These are phyloP conservation scores for Ridgeia piscesae DNA, from an alignment of 1,140 invertebrate species.

Conservation along the genomic window DNA sequence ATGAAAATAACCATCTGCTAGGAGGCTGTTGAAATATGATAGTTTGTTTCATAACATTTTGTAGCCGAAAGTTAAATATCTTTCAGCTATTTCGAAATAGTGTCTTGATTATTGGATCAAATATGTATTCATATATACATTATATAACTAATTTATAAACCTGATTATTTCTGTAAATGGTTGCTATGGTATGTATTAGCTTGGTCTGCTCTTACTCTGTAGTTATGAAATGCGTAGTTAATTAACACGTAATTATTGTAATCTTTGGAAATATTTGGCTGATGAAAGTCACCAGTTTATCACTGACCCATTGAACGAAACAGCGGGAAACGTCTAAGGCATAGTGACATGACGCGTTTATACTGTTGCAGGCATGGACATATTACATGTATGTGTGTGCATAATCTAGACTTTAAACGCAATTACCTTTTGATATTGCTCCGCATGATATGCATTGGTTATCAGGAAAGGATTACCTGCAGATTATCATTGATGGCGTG, in stretches of 20 bases:
- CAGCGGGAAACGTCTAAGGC: neutral
- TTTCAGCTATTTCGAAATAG: neutral
- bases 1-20: neutral
- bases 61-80: neutral
- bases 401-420: neutral
- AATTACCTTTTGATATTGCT: conserved; percentile 2
- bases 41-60: neutral
- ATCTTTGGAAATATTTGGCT: neutral
- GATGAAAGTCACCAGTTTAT: neutral
- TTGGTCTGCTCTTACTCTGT: neutral
- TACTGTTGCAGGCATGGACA: neutral
- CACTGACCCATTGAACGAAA: neutral
- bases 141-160: neutral
- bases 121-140: neutral
- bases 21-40: neutral
- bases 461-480: neutral
- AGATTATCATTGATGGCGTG: neutral
- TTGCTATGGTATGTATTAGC: neutral
- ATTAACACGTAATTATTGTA: neutral
- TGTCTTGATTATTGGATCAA: neutral
- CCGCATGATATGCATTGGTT: neutral
- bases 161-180: neutral
- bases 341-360: neutral
- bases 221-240: neutral
- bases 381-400: neutral